Base-by-base conservation (phyloP, 2,113 vertebrate genomes). In the Anser brachyrhynchus region DNA sequence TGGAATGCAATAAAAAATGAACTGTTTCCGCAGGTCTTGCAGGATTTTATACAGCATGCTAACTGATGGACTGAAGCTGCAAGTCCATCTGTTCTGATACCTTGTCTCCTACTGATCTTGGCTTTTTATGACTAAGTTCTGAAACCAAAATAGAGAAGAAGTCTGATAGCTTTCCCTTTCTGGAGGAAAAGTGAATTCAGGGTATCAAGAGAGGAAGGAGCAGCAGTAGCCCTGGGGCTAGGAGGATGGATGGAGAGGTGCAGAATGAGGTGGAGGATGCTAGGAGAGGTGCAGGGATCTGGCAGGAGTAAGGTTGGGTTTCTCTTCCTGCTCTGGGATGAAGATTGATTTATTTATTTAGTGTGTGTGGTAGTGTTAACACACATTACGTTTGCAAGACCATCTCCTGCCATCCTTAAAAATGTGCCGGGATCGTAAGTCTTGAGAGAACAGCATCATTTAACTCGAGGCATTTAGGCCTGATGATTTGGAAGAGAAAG, bases 21-120 rank as follows among this genome's bases (percentile, higher is more conserved):
- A 55, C 41, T 29, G 67, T 80, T 90, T 70, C 49, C 72, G 11
- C 49, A 76, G 61, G 44, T 87, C 77, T 84, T 67, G 66, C 35
- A 79, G 76, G 33, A 72, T 76, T 80, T 87, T 37, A 74, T 44
- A 37, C 19, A n/a, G n/a, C 51, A 44, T 10, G 4, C 46, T 49
- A 87, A 87, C 29, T 87, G 74, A 69, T 69, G 94, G 59, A 70
- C 62, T 66, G 66, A 89, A 65, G 41, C 81, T 95, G 84, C 69
- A 84, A 20, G 70, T 87, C 74, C 89, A 92, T 95, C 94, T 97
- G 89, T 89, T 95, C 62, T 70, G 67, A 69, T 54, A 44, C 54
- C 35, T 92, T 62, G 49, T 79, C 62, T 94, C 80, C 86, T 41
- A 26, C 89, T 35, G 87, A 5, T 89, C 69, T 89, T 94, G 87